These are phyloP conservation scores for Glaucidium brasilianum DNA, from an alignment of 2,113 vertebrate genomes.

Conservation along the genomic window DNA sequence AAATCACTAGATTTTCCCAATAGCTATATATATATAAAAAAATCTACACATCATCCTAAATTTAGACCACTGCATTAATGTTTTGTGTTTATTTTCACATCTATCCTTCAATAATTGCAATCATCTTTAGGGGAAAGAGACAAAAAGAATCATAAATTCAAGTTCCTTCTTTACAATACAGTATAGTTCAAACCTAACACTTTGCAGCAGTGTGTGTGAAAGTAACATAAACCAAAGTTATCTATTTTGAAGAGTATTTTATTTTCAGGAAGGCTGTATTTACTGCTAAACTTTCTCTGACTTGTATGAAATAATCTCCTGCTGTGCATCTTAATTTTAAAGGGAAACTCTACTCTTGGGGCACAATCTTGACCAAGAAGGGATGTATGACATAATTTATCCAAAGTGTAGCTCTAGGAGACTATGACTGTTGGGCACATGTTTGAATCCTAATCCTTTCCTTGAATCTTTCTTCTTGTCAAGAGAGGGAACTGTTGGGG, in stretches of 20 bases:
- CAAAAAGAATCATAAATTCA: neutral
- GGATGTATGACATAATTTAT: neutral
- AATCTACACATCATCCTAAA: neutral
- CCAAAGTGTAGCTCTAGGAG: neutral
- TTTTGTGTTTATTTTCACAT: neutral
- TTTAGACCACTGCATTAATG: neutral
- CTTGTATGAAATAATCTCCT: neutral
- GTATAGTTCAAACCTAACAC: neutral
- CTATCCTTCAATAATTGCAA: neutral
- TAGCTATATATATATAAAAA: neutral
- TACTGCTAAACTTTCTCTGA: neutral
- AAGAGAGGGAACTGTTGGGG: neutral
- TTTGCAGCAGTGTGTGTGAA: neutral
- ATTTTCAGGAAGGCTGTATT: neutral
- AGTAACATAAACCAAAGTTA: neutral
- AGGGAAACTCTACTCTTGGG: neutral
- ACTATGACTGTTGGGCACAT: neutral
- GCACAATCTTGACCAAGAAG: neutral
- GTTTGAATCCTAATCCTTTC: neutral
- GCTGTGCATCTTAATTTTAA: neutral
- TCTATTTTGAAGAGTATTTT: neutral
- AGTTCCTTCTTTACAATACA: neutral
- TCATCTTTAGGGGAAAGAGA: neutral
- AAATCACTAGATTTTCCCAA: neutral
- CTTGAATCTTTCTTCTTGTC: neutral